Base-by-base conservation (phyloP, 2,888 invertebrate genomes). In the Caenorhabditis sp. region DNA sequence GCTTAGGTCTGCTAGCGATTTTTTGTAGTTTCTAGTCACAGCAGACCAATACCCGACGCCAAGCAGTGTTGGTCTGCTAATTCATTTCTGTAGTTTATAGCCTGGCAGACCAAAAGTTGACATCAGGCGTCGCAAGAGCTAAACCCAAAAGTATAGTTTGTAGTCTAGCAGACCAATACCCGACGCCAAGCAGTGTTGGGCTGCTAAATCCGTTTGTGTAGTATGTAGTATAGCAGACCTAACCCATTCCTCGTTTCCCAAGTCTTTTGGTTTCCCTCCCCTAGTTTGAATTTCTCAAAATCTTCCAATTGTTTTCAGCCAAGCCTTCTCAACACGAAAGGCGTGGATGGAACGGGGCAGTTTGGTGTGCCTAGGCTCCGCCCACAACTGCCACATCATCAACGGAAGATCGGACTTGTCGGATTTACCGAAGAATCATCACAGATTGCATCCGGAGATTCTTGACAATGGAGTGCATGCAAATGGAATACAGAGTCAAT, bases 331-430 rank as follows among this genome's bases (percentile, higher is more conserved):
- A 22, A 82, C 80, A 8, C 77, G 87, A n/a, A 74, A 84, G 64
- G 87, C 80, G 59, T 87, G 87, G 87, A 80, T 87, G 82, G 87
- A 87, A 58, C 79, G 85, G 28, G 87, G 87, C 26, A 84, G 84
- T 58, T 73, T 85, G 19, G 82, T 79, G 6, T 80, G 80, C 61
- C 54, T 84, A 16, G 76, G 76, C 51, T 54, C 68, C 51, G 68
- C 68, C 68, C 68, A 68, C 51, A 68, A 68, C 26, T 68, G 68
- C 19, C 64, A 72, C 54, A 31, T 68, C 54, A 59, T 70, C 38
- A 64, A 69, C 49, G 69, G 41, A 10, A 22, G 14, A 3, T n/a
- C 16, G 3, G 16, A 22, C 3, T 51, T 44, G 7, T n/a, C 16
- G 3, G 16, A 22, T 7, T 51, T 44, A 10, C 66, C 64, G 24